These are phyloP conservation scores for Prionchulus punctatus DNA, from an alignment of 2,888 invertebrate genomes.

Conservation along the genomic window DNA sequence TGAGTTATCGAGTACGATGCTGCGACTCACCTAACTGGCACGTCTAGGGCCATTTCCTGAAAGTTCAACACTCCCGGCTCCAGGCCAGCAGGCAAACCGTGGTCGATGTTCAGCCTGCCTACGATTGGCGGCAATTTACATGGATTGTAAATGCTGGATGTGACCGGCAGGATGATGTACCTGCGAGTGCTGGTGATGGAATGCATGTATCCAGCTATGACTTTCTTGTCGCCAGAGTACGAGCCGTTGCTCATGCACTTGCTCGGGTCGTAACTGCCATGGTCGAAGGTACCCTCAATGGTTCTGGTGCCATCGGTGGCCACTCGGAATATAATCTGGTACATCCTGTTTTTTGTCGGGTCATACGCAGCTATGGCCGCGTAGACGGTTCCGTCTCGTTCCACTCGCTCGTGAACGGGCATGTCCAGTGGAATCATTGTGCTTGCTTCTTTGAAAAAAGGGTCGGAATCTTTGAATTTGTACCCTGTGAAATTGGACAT, in stretches of 20 bases:
- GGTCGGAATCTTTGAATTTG: conserved; percentile 28
- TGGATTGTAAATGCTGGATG: conserved; percentile 15
- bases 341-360: conserved; percentile 21
- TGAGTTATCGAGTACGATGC: no score
- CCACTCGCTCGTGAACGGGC: conserved; percentile 26
- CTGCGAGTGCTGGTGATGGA: conserved; percentile 29
- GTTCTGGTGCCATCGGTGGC: conserved; percentile 22
- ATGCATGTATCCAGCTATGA: conserved; percentile 21
- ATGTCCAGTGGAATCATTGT: conserved; percentile 27
- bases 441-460: conserved; percentile 21
- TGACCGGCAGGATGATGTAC: conserved; percentile 27
- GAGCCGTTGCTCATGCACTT: conserved; percentile 27
- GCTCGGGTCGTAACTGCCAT: conserved; percentile 25
- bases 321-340: conserved; percentile 29
- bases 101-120: neutral
- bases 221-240: conserved; percentile 17
- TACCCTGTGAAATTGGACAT: conserved; percentile 27
- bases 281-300: conserved; percentile 29
- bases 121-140: neutral
- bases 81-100: neutral
- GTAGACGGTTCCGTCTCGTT: conserved; percentile 19
- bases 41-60: no score
- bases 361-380: conserved; percentile 30
- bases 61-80: neutral
- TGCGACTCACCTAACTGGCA: no score